Percentiles rank a stretch among this genome's conserved stretches.
Conservation (phyloP, 2,888 invertebrate genomes). For the Coelinius sp. region DNA sequence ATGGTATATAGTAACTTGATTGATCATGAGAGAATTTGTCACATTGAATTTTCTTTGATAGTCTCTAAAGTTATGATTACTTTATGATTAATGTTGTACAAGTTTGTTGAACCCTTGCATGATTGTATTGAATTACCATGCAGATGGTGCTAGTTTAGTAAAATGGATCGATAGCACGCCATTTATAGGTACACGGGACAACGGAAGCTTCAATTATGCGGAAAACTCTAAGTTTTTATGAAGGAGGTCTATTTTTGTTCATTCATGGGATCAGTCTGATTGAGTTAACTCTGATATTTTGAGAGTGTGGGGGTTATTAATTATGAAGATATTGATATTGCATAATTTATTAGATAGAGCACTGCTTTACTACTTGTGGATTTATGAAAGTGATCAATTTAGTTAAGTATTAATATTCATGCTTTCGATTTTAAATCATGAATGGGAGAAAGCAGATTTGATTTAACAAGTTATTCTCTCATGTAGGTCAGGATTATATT, state of each 20-base stretch:
- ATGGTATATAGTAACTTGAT: too few species aligned
- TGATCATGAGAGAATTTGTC: too few species aligned
- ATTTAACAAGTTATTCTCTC: too few species aligned
- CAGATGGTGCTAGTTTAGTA: conserved; percentile 11
- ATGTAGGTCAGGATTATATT: too few species aligned
- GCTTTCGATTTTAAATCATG: too few species aligned
- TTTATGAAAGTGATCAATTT: too few species aligned
- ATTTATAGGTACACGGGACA: conserved; percentile 26
- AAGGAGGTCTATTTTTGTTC: neutral
- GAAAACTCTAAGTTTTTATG: conserved; percentile 7
- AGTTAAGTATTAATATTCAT: too few species aligned
- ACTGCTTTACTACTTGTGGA: neutral
- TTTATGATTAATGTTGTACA: neutral
- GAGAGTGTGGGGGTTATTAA: neutral
- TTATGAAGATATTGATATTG: neutral
- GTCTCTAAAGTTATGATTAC: neutral
- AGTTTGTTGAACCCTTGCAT: conserved; percentile 37
- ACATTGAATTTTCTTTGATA: too few species aligned
- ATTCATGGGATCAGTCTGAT: conserved; percentile 10
- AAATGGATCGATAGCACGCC: conserved; percentile 31
- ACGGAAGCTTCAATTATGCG: conserved; percentile 12
- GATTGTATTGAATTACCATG: conserved; percentile 35
- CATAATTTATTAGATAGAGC: neutral
- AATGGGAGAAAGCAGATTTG: too few species aligned
- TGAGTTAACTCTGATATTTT: neutral